These are phyloP conservation scores for Eristalis tenax DNA, from an alignment of 2,888 invertebrate genomes.

Conservation along the genomic window DNA sequence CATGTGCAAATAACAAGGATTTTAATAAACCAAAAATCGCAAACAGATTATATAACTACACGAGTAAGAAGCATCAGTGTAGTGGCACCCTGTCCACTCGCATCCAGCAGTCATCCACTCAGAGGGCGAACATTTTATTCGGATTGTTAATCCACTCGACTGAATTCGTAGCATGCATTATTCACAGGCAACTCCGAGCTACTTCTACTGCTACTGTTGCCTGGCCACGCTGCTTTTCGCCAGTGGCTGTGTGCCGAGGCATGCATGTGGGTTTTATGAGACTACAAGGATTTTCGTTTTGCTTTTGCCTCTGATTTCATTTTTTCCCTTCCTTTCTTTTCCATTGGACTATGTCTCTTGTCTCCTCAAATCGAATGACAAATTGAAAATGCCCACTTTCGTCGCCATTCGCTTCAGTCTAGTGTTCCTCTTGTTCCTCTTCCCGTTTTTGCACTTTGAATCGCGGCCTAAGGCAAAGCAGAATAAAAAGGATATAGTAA, in stretches of 20 bases:
- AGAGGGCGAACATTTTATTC: slow-evolving; percentile 63
- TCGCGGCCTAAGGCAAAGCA: slow-evolving; percentile 33
- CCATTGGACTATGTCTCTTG: slow-evolving; percentile 26
- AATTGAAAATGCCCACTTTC: slow-evolving; percentile 67
- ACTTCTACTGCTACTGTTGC: slow-evolving; percentile 44
- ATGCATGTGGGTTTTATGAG: slow-evolving; percentile 65
- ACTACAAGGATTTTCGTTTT: slow-evolving; percentile 29
- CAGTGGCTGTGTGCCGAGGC: slow-evolving; percentile 33
- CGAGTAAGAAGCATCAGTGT: not conserved
- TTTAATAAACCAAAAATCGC: too few species aligned
- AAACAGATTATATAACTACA: not conserved
- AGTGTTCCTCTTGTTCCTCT: not conserved
- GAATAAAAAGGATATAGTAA: slow-evolving; percentile 32
- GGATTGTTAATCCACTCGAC: slow-evolving; percentile 70
- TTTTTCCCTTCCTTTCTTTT: slow-evolving; percentile 13
- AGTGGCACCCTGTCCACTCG: slow-evolving; percentile 48
- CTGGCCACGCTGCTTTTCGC: slow-evolving; percentile 19
- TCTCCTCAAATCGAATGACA: slow-evolving; percentile 65
- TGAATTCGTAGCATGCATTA: slow-evolving; percentile 66
- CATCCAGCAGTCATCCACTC: slow-evolving; percentile 47
- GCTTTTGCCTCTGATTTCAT: not conserved
- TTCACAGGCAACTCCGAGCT: slow-evolving; percentile 59
- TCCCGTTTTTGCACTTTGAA: slow-evolving; percentile 35
- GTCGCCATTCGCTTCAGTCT: slow-evolving; percentile 31
- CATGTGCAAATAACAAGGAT: too few species aligned